phyloP scores from a whole-genome alignment of 1,140 invertebrate genomes.

The Drosophila bocqueti region DNA sequence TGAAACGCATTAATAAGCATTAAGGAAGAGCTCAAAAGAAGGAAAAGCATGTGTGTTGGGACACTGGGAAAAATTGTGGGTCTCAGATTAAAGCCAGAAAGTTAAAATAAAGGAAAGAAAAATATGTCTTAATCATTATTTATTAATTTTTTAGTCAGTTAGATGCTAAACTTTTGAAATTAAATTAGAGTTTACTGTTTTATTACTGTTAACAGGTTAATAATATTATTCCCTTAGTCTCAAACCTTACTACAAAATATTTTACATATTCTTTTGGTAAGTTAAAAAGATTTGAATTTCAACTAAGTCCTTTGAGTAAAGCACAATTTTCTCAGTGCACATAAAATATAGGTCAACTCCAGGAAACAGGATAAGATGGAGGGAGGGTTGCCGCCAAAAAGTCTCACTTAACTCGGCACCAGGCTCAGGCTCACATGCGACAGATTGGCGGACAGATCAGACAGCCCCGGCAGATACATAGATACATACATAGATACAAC shows the following conservation, averaged over 20 bases:
- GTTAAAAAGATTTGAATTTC: not conserved
- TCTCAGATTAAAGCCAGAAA: not conserved
- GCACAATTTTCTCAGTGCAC: constrained; percentile 2
- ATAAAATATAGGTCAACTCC: constrained; percentile 46
- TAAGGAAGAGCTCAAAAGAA: constrained; percentile 42
- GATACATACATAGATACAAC: constrained; percentile 73
- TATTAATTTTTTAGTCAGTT: not conserved
- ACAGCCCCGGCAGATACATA: constrained; percentile 55
- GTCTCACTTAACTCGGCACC: constrained; percentile 66
- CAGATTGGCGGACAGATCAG: constrained; percentile 31
- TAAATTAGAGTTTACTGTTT: too few species aligned
- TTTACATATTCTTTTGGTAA: not conserved
- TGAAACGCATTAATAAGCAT: constrained; percentile 75
- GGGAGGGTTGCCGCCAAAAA: constrained; percentile 50
- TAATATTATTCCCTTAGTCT: not conserved
- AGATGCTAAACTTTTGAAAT: too few species aligned
- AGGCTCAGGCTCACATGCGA: constrained; percentile 21
- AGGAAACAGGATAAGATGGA: constrained; percentile 17
- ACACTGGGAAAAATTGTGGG: constrained; percentile 12
- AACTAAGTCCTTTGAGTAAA: not conserved
- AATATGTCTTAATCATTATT: not conserved
- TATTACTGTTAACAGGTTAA: too few species aligned
- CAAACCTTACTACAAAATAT: not conserved
- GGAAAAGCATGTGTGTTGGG: constrained; percentile 53
- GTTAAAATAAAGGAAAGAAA: not conserved